Base-by-base conservation (phyloP, 2,888 invertebrate genomes). In the Cryptus viduatorius region DNA sequence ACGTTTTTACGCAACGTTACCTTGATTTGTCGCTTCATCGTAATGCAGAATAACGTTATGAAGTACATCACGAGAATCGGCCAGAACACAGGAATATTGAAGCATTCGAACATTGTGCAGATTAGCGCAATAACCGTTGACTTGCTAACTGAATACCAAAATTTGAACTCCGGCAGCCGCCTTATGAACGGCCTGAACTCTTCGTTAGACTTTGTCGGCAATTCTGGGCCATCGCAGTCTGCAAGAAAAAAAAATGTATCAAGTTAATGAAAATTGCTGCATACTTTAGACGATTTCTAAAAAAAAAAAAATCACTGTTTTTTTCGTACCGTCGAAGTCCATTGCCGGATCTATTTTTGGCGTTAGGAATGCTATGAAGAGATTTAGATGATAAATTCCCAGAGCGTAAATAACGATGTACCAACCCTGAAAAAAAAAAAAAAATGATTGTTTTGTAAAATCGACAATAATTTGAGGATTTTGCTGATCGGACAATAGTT, bases 71-170 rank as follows among this genome's bases (percentile, higher is more conserved):
- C 99, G 94, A 99, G 96, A 92, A 99, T 99, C 84, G 99, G 99
- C 99, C 99, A 99, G 95, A 99, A 99, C 91, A 99, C 99, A 93
- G 99, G 99, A 94, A 99, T 97, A 95, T 99, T 99, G 94, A 99
- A 98, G 91, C 97, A 97, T 92, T 99, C 98, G 94, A 99, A 99
- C 94, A 99, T 98, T 83, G 99, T 99, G 95, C 98, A 99, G 89
- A 96, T 94, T 92, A 98, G 95, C 61, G 97, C 98, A 90, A 99
- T 95, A 12, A 98, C 89, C 53, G 99, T 98, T 89, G 99, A 98
- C 94, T 98, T 99, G 83, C 98, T 97, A 85, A 99, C 98, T 89
- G 99, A 98, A 90, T 99, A 97, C 99, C 99, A 99, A 94, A 99
- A 99, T 94, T 99, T 99, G 94, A 99, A 99, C 95, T 99, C 99